phyloP scores from a whole-genome alignment of 1,140 invertebrate species.

The Conus betulinus region DNA sequence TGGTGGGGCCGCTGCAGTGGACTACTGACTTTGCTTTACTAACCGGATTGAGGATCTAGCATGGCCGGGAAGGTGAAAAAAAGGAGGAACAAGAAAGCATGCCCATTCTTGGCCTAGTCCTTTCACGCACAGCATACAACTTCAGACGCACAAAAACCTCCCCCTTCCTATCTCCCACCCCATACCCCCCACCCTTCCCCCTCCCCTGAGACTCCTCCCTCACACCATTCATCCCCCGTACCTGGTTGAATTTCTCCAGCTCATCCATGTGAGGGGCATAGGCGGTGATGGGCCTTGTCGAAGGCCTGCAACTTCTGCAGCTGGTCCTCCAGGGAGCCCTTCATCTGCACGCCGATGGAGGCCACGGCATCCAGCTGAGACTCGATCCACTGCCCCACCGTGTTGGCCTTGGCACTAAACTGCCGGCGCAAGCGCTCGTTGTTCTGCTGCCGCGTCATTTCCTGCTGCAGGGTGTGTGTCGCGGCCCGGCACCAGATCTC shows the following conservation, averaged over 20 bases:
- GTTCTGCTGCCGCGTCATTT: conserved; percentile 96
- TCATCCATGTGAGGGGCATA: conserved; percentile 99
- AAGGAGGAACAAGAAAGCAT: no score
- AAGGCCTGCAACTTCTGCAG: conserved; percentile 94
- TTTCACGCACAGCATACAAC: no score
- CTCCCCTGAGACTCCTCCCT: no score
- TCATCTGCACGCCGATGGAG: conserved; percentile 90
- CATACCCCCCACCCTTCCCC: no score
- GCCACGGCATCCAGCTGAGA: conserved; percentile 93
- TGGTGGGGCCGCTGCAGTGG: no score
- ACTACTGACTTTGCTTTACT: no score
- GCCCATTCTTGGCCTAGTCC: no score
- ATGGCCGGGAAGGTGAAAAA: no score
- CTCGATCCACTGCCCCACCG: conserved; percentile 99
- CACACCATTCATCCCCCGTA: background rate
- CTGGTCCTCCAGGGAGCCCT: conserved; percentile 97
- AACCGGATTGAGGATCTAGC: no score
- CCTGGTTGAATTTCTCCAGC: conserved; percentile 97
- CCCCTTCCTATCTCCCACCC: no score
- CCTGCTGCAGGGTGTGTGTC: conserved; percentile 94
- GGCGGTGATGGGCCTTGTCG: conserved; percentile 92
- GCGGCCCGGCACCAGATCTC: conserved; percentile 94
- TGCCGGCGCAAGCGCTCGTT: conserved; percentile 97
- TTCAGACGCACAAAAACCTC: no score
- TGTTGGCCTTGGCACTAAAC: conserved; percentile 98